Percentiles rank a stretch among this genome's conserved stretches.
These are phyloP conservation scores for Sarotherodon lohbergeri DNA, from an alignment of 2,113 vertebrate species.

Conservation along the genomic window DNA sequence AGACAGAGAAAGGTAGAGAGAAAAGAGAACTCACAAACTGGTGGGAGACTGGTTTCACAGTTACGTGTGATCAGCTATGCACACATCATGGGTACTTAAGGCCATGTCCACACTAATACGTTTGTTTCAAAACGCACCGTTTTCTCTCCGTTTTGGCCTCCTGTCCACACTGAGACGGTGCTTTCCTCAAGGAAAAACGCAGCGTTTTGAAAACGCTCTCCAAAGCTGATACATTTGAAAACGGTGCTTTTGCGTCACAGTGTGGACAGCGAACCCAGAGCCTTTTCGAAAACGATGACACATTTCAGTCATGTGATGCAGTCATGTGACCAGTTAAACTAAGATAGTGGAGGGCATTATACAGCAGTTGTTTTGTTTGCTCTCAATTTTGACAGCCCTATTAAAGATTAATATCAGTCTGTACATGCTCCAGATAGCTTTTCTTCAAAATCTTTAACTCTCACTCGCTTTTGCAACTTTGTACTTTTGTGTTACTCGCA, in stretches of 20 bases:
- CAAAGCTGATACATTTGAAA: not conserved
- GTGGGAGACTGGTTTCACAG: not conserved
- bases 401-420: not conserved
- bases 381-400: not conserved
- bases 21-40: slow-evolving; percentile 3
- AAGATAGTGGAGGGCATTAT: not conserved
- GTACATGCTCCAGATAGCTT: not conserved
- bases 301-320: not conserved
- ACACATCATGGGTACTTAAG: not conserved
- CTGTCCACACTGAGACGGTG: not conserved
- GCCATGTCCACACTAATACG: not conserved
- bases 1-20: not conserved
- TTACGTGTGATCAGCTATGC: not conserved
- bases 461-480: too few relatives aligned
- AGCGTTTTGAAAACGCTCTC: not conserved
- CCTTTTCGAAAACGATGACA: not conserved
- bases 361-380: not conserved
- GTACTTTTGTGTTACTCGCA: too few relatives aligned
- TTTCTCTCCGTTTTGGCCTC: not conserved
- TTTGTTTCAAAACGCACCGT: not conserved
- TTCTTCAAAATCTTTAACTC: too few relatives aligned
- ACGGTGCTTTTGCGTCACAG: rapidly evolving
- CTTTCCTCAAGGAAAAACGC: too few relatives aligned
- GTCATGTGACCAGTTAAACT: not conserved
- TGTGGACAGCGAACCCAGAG: rapidly evolving